Evolutionary conservation across 2,797 vertebrate genomes (phyloP).

Genomic region (Merluccius polli): DNA sequence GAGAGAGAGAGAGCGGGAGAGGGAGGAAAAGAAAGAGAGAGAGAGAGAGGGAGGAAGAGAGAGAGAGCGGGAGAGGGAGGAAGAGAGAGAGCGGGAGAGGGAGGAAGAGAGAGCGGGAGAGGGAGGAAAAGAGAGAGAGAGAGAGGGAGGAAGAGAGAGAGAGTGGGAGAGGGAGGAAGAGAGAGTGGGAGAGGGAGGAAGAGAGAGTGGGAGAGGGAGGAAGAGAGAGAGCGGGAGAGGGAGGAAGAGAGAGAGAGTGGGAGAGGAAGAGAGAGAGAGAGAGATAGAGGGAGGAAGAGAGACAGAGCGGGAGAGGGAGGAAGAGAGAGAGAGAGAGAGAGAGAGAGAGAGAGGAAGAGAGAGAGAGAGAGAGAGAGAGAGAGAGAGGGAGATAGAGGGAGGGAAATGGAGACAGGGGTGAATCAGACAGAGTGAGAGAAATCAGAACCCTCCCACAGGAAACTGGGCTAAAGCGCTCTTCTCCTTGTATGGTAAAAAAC

Average conservation of each 20-base stretch:
- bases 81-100: slow-evolving; percentile 11
- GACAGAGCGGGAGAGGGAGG: slow-evolving; percentile 10
- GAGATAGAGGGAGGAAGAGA: not conserved
- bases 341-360: slow-evolving; percentile 3
- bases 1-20: slow-evolving; percentile 17
- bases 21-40: slow-evolving; percentile 27
- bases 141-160: slow-evolving; percentile 17
- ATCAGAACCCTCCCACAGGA: slow-evolving; percentile 77
- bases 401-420: slow-evolving; percentile 40
- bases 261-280: no score
- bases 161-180: slow-evolving; percentile 43
- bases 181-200: slow-evolving; percentile 43
- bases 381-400: slow-evolving; percentile 18
- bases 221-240: slow-evolving; percentile 8
- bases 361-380: not conserved
- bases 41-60: not conserved
- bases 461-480: slow-evolving; percentile 66
- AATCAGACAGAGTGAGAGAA: slow-evolving; percentile 59
- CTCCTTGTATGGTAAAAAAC: slow-evolving; percentile 79
- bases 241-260: not conserved
- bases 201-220: slow-evolving; percentile 9
- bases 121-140: not conserved
- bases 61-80: slow-evolving; percentile 10
- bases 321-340: slow-evolving; percentile 12
- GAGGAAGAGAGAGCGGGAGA: slow-evolving; percentile 3